phyloP scores from a whole-genome alignment of 2,113 vertebrate genomes.

The Indicator indicator region DNA sequence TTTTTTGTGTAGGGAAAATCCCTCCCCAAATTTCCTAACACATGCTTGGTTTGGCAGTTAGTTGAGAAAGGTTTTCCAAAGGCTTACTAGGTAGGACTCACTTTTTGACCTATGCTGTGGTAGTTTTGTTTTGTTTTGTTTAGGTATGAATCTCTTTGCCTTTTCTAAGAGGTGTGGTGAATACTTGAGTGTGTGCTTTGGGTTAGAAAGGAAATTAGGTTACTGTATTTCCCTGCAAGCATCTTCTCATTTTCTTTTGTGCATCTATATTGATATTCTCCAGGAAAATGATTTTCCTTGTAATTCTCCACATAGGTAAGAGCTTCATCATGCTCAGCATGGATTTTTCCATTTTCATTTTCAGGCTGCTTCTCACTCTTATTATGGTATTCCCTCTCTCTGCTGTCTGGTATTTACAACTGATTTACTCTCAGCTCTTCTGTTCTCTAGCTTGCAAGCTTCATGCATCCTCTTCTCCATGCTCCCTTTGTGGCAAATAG shows the following conservation, averaged over 20 bases:
- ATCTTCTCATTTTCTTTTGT: not conserved
- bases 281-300: not conserved
- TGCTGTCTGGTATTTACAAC: not conserved
- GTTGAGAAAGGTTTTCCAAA: not conserved
- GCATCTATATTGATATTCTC: not conserved
- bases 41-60: not conserved
- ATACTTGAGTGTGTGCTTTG: not conserved
- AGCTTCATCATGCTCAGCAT: not conserved
- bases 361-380: not conserved
- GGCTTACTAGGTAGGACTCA: not conserved
- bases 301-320: not conserved
- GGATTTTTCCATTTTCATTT: conserved; percentile 6
- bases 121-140: not conserved
- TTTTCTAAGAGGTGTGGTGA: not conserved
- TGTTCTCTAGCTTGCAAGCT: not conserved
- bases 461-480: not conserved
- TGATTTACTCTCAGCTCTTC: not conserved
- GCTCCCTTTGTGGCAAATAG: not conserved
- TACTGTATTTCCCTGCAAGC: not conserved
- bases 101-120: not conserved
- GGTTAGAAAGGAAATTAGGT: not conserved
- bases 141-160: not conserved
- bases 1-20: not conserved
- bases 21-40: not conserved
- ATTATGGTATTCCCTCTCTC: not conserved